A percentile compares a stretch with the other conserved stretches of the same genome.
phyloP scores from a whole-genome alignment of 2,888 invertebrate species.

The Cerastis leucographa region DNA sequence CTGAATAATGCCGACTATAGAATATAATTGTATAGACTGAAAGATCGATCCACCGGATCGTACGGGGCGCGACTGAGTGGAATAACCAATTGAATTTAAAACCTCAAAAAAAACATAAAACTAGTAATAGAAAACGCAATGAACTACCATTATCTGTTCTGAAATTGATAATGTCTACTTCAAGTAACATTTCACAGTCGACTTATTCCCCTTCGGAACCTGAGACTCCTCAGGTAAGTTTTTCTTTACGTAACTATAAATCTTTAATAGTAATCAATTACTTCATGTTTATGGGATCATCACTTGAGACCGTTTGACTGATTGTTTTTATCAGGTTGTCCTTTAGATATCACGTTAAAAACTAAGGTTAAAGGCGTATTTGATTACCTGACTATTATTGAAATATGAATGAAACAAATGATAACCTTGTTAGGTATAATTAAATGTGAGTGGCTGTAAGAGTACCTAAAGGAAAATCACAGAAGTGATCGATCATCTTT shows the following conservation, averaged over 20 bases:
- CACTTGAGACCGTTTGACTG: neutral
- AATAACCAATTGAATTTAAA: neutral
- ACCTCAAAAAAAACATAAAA: neutral
- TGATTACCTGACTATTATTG: neutral
- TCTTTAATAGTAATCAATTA: neutral
- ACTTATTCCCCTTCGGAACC: constrained; percentile 86
- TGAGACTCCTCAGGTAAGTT: constrained; percentile 85
- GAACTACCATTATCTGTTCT: neutral
- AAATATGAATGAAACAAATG: neutral
- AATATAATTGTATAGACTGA: neutral
- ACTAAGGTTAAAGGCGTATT: neutral
- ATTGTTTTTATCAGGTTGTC: neutral
- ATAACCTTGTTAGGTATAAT: neutral
- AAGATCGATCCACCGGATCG: neutral
- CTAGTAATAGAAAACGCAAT: constrained; percentile 11
- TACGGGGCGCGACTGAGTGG: neutral
- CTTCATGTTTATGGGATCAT: neutral
- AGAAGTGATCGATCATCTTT: too few species aligned
- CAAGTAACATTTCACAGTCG: constrained; percentile 87
- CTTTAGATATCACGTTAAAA: neutral
- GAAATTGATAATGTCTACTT: constrained; percentile 84
- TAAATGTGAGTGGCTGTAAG: neutral
- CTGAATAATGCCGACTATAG: neutral
- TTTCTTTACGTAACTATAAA: neutral
- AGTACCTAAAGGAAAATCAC: neutral